Conservation (phyloP, 2,113 vertebrate genomes). For the Corythornis cristatus region DNA sequence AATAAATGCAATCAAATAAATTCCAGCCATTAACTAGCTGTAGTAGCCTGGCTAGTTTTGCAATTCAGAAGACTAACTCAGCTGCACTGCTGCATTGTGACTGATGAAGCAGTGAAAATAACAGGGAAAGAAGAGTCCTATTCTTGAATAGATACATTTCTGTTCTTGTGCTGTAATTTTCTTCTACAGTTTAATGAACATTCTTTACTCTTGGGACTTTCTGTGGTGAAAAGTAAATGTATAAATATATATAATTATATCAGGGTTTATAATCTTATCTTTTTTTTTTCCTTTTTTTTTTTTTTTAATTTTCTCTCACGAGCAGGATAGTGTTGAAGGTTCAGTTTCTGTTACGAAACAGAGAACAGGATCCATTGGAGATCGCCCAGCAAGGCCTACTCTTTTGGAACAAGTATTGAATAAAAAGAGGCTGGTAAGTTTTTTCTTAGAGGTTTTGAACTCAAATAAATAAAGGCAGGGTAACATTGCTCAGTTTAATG, state of each 20-base stretch:
- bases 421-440: slow-evolving; percentile 94
- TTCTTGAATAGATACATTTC: background rate
- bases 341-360: slow-evolving; percentile 92
- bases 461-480: background rate
- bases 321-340: slow-evolving; percentile 88
- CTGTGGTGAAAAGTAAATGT: background rate
- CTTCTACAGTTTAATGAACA: background rate
- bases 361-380: slow-evolving; percentile 87
- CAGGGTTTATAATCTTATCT: background rate
- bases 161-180: background rate
- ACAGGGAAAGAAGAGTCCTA: background rate
- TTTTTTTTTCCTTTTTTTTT: background rate
- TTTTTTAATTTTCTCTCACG: background rate
- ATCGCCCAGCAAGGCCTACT: slow-evolving; percentile 93
- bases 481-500: background rate
- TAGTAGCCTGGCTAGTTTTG: background rate
- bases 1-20: background rate
- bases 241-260: background rate
- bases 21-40: background rate
- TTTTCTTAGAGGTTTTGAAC: background rate
- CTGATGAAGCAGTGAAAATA: background rate
- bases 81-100: background rate
- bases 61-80: background rate
- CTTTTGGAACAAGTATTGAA: slow-evolving; percentile 97
- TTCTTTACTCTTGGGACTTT: background rate